Conservation (phyloP, 2,888 invertebrate species). For the Lasioglossum oenotherae region DNA sequence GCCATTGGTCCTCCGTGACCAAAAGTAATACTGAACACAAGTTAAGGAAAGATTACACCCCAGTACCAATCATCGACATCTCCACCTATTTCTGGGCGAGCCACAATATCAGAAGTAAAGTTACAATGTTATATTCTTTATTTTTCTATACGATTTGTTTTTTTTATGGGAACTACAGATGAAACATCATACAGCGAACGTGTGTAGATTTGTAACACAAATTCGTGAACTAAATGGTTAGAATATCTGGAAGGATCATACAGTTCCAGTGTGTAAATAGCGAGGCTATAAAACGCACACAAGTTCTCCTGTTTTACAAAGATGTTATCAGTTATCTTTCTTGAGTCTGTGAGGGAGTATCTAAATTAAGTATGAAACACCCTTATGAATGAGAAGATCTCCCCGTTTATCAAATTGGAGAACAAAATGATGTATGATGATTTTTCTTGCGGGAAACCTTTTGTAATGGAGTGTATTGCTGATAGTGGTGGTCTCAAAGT, state of each 20-base stretch:
- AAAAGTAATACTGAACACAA: constrained; percentile 82
- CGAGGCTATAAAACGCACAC: constrained; percentile 63
- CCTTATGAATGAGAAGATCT: constrained; percentile 38
- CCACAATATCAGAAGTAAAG: constrained; percentile 71
- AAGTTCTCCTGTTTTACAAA: constrained; percentile 64
- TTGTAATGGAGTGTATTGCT: constrained; percentile 50
- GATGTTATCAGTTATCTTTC: constrained; percentile 64
- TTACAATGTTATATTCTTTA: constrained; percentile 68
- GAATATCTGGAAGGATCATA: constrained; percentile 52
- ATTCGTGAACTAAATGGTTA: constrained; percentile 45
- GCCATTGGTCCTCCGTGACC: constrained; percentile 86
- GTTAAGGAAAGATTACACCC: constrained; percentile 58
- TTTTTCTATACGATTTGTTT: constrained; percentile 70
- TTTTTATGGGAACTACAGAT: constrained; percentile 52
- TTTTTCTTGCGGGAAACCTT: constrained; percentile 42
- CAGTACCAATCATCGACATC: constrained; percentile 62
- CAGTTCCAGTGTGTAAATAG: constrained; percentile 54
- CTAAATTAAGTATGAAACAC: constrained; percentile 45
- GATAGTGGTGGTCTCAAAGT: constrained; percentile 50
- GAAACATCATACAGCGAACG: constrained; percentile 43
- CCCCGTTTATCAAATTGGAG: constrained; percentile 46
- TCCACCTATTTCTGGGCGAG: constrained; percentile 65
- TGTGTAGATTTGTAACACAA: constrained; percentile 51
- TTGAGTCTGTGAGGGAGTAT: constrained; percentile 50
- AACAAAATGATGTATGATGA: constrained; percentile 50